A percentile compares a stretch with the other conserved stretches of the same genome.
phyloP scores from a whole-genome alignment of 2,113 vertebrate genomes.

The Tor tambroides region DNA sequence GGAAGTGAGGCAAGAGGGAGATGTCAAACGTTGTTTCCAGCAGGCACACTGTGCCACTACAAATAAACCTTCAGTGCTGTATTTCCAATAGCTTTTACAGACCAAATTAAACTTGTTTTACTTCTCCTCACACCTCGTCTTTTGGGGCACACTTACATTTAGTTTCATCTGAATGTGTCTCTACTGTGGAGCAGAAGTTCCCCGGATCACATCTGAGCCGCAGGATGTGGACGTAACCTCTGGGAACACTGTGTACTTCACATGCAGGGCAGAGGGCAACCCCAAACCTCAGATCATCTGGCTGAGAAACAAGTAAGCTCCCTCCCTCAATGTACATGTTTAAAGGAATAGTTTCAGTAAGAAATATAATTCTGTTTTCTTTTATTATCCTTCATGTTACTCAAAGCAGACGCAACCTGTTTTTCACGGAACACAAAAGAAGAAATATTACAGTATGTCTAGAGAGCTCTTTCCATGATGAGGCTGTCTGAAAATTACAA shows the following conservation, averaged over 20 bases:
- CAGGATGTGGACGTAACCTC: constrained; percentile 95
- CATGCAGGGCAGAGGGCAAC: constrained; percentile 96
- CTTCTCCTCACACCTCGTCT: constrained; percentile 11
- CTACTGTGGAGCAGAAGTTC: constrained; percentile 82
- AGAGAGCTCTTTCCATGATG: not conserved
- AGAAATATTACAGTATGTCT: not conserved
- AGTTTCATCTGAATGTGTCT: constrained; percentile 53
- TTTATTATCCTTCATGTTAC: not conserved
- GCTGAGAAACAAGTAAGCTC: constrained; percentile 95
- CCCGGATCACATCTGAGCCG: constrained; percentile 96
- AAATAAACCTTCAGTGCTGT: constrained; percentile 10
- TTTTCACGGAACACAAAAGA: not conserved
- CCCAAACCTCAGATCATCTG: constrained; percentile 99
- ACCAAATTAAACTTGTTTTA: constrained; percentile 7
- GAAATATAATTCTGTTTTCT: not conserved
- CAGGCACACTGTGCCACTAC: not conserved
- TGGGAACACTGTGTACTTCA: constrained; percentile 98
- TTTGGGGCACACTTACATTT: constrained; percentile 47
- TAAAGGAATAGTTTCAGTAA: not conserved
- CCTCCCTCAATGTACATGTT: not conserved
- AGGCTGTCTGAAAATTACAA: not conserved
- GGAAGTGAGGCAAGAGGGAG: constrained; percentile 25
- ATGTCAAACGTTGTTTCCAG: not conserved
- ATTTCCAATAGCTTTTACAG: not conserved
- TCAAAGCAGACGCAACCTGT: not conserved